Percentiles rank a stretch among this genome's conserved stretches.
phyloP scores from a whole-genome alignment of 2,113 vertebrate genomes.

The Mustela lutreola region DNA sequence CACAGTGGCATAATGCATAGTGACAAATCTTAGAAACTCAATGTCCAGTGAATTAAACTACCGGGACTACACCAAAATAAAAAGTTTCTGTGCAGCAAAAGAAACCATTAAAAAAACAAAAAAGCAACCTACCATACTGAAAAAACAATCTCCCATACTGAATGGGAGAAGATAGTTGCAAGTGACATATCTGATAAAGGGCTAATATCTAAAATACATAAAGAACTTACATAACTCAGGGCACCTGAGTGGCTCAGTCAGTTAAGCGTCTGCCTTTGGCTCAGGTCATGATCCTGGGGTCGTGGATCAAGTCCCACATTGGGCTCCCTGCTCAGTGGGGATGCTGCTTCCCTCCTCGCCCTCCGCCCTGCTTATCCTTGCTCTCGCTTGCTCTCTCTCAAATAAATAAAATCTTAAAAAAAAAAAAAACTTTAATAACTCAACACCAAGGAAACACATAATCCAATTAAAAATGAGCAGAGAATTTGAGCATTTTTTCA shows the following conservation, averaged over 20 bases:
- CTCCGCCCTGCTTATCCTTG: too few relatives aligned
- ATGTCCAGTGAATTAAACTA: neutral
- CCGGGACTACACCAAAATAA: neutral
- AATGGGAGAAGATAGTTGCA: neutral
- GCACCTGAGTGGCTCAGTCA: too few relatives aligned
- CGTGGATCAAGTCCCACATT: too few relatives aligned
- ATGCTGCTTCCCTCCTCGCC: too few relatives aligned
- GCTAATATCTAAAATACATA: neutral
- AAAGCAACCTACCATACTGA: neutral
- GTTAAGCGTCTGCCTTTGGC: too few relatives aligned
- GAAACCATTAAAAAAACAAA: neutral
- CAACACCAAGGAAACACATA: neutral
- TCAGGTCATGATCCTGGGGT: too few relatives aligned
- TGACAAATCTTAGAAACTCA: neutral
- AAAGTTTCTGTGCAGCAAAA: neutral
- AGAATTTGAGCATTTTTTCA: neutral
- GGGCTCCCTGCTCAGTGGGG: too few relatives aligned
- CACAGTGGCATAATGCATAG: fast-evolving
- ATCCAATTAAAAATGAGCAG: neutral
- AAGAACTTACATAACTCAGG: neutral
- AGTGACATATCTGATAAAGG: neutral
- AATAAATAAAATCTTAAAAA: too few relatives aligned
- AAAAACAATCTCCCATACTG: neutral
- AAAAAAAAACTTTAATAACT: neutral
- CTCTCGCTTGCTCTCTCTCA: too few relatives aligned